Evolutionary conservation across 2,888 invertebrate species (phyloP), one percentile per base, ranked within the genome.

Genomic region (Acanthoscelides obtectus): DNA sequence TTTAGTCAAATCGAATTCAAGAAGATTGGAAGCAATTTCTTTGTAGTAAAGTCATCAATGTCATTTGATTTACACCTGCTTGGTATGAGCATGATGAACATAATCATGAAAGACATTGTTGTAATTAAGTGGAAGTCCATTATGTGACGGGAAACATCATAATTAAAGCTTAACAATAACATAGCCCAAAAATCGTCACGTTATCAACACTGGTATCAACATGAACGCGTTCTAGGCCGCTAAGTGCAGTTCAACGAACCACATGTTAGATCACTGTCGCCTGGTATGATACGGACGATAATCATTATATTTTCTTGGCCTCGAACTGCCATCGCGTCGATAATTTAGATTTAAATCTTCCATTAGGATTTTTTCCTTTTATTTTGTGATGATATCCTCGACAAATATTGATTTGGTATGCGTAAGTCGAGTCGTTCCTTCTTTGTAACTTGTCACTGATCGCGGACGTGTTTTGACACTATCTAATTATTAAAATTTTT

Each of bases 271-370:
- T 80, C 80, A 79, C 79, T 81, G 79, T 80, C 79, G 77, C 77
- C 77, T 78, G 81, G 78, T 79, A 78, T 79, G 80, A 80, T 81
- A 80, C 76, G 77, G 78, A 75, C 75, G 82, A 82, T 82, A 80
- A 80, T 79, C 79, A 81, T 80, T 78, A 80, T 78, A 80, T 81
- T 81, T 81, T 82, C 80, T 80, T 80, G 79, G 79, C 79, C 79
- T 79, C 78, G 75, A 78, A 69, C 65, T 72, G 72, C 73, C 75
- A 73, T 70, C 67, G 72, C 72, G 71, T 70, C 69, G 72, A 74
- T 74, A 72, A 74, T 72, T 69, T 71, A 74, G 68, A 73, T 69
- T 76, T 70, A 74, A 77, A 77, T 77, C 77, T 77, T 77, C 77
- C 77, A 77, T 77, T 77, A 77, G 75, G 75, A 74, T 75, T 75